These are phyloP conservation scores for Ochropacha duplaris DNA, from an alignment of 2,888 invertebrate genomes.

Conservation along the genomic window DNA sequence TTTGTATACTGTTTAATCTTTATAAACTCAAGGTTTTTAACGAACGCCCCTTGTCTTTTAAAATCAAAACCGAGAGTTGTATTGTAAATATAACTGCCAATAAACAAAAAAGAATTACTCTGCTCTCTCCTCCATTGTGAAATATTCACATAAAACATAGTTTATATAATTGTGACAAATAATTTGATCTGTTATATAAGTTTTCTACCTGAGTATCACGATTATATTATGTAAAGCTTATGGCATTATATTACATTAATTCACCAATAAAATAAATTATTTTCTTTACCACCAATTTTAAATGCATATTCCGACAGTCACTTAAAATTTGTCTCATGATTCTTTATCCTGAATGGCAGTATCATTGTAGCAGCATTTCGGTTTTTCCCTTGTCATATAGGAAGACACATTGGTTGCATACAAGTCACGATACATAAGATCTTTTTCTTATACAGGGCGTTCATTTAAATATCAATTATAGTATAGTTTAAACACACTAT, in stretches of 20 bases:
- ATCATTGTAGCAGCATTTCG: conserved; percentile 72
- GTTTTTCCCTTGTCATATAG: conserved; percentile 15
- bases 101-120: neutral
- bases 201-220: conserved; percentile 71
- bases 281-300: conserved; percentile 56
- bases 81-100: neutral
- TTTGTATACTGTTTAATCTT: neutral
- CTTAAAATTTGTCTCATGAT: conserved; percentile 36
- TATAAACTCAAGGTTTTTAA: neutral
- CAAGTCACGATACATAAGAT: conserved; percentile 5
- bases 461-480: neutral
- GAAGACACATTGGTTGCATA: conserved; percentile 31
- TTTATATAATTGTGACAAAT: conserved; percentile 60
- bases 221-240: conserved; percentile 73
- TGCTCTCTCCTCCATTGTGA: neutral
- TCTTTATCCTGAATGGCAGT: conserved; percentile 29
- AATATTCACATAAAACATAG: conserved; percentile 50
- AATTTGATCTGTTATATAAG: conserved; percentile 62
- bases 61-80: neutral
- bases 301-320: conserved; percentile 77
- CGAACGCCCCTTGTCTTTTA: neutral
- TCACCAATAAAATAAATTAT: conserved; percentile 62
- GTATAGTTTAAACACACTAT: neutral
- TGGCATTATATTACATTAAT: conserved; percentile 50
- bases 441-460: conserved; percentile 5